Evolutionary conservation across 64 coral and sea anemone species (phyloP).

Genomic region (Trachythela sp.): DNA sequence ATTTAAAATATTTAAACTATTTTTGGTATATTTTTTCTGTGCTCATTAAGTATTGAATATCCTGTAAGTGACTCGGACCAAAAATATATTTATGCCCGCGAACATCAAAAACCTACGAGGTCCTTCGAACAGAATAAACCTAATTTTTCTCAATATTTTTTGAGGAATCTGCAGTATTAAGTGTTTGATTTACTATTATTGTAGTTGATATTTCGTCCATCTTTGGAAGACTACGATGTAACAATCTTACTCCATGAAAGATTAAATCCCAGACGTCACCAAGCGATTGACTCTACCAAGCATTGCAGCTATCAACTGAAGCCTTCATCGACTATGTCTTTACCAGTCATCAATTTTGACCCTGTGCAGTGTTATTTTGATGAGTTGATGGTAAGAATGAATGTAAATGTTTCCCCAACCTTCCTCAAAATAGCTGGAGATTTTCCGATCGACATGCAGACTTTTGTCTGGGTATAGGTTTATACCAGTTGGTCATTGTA

Average conservation of each 20-base stretch:
- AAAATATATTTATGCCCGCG: too few relatives aligned
- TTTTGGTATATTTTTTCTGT: too few relatives aligned
- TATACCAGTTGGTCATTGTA: too few relatives aligned
- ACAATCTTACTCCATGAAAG: slow-evolving; percentile 62
- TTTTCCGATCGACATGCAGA: too few relatives aligned
- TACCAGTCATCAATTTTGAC: slow-evolving; percentile 81
- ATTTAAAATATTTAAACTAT: too few relatives aligned
- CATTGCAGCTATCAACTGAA: not conserved
- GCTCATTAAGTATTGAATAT: too few relatives aligned
- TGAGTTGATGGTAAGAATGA: slow-evolving; percentile 61
- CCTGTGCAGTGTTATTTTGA: slow-evolving; percentile 56
- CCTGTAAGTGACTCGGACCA: too few relatives aligned
- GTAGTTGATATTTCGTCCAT: slow-evolving; percentile 90
- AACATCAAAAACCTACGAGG: too few relatives aligned
- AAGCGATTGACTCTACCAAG: slow-evolving; percentile 56
- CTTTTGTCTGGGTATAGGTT: too few relatives aligned
- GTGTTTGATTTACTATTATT: not conserved
- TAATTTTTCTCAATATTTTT: not conserved
- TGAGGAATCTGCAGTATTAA: too few relatives aligned
- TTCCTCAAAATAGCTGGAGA: too few relatives aligned
- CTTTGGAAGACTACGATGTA: slow-evolving; percentile 85
- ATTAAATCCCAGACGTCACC: slow-evolving; percentile 36
- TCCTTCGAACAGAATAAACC: not conserved
- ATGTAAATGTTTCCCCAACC: too few relatives aligned
- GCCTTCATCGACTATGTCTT: slow-evolving; percentile 23